Conservation (phyloP, 2,113 vertebrate species). For the Setophaga kirtlandii region DNA sequence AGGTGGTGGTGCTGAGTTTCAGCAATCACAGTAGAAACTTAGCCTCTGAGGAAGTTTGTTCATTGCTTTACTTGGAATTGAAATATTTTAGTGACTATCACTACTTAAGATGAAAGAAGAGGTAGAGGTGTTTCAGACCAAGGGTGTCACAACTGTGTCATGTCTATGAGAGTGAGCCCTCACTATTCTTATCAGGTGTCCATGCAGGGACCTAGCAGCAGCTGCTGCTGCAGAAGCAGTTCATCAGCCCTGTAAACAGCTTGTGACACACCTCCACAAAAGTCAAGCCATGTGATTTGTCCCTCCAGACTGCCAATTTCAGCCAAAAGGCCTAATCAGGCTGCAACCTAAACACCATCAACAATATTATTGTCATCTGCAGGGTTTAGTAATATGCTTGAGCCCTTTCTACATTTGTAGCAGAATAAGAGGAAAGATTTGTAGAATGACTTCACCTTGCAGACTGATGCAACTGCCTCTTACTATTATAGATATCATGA, state of each 20-base stretch:
- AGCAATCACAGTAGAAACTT: not conserved
- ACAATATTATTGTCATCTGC: not conserved
- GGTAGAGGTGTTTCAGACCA: not conserved
- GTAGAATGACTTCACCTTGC: not conserved
- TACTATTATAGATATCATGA: not conserved
- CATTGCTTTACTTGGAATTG: not conserved
- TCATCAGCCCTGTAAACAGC: not conserved
- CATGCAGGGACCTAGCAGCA: not conserved
- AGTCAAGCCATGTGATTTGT: not conserved
- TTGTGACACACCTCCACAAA: not conserved
- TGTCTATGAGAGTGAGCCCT: not conserved
- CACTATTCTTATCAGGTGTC: rapidly evolving
- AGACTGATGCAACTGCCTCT: not conserved
- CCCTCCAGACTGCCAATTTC: not conserved
- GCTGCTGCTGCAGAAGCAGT: not conserved
- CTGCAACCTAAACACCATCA: not conserved
- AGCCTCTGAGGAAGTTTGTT: not conserved
- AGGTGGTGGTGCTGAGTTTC: not conserved
- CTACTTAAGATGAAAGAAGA: not conserved
- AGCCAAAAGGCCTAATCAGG: not conserved
- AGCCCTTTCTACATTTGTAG: not conserved
- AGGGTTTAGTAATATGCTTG: not conserved
- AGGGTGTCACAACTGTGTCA: not conserved
- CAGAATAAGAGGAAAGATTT: not conserved
- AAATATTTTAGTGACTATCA: not conserved